A percentile compares a stretch with the other conserved stretches of the same genome.
Evolutionary conservation across 2,113 vertebrate species (phyloP).

Genomic region (Ammodytes marinus): DNA sequence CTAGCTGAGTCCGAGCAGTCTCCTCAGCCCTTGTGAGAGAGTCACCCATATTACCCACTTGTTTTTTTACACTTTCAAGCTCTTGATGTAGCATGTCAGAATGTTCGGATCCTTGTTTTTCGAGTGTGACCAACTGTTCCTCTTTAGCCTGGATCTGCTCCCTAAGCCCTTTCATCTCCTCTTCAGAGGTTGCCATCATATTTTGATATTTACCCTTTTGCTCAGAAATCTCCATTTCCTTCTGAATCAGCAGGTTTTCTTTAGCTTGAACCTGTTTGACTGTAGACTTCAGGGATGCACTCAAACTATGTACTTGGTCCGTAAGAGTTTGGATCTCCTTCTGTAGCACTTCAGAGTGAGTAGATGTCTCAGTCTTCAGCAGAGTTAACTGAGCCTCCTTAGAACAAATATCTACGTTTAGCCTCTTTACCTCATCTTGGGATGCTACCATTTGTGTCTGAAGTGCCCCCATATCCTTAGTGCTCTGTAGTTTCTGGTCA

Average conservation of each 20-base stretch:
- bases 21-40: slow-evolving; percentile 65
- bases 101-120: slow-evolving; percentile 56
- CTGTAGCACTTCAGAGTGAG: slow-evolving; percentile 42
- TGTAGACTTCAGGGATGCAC: slow-evolving; percentile 39
- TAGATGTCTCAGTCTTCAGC: slow-evolving; percentile 32
- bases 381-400: slow-evolving; percentile 50
- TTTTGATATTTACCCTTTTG: slow-evolving; percentile 36
- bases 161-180: slow-evolving; percentile 57
- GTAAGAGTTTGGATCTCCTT: slow-evolving; percentile 53
- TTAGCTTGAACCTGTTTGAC: slow-evolving; percentile 61
- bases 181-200: slow-evolving; percentile 26
- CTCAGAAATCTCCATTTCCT: slow-evolving; percentile 59
- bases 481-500: slow-evolving; percentile 4
- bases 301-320: slow-evolving; percentile 35
- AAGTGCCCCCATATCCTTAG: background rate
- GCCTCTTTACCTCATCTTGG: slow-evolving; percentile 54
- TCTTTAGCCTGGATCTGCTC: slow-evolving; percentile 84
- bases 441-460: slow-evolving; percentile 40
- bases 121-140: slow-evolving; percentile 71
- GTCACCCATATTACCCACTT: slow-evolving; percentile 62
- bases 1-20: slow-evolving; percentile 14
- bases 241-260: slow-evolving; percentile 52
- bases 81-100: slow-evolving; percentile 58
- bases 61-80: slow-evolving; percentile 70
- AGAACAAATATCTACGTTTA: slow-evolving; percentile 40